These are phyloP conservation scores for Rhynchotus rufescens DNA, from an alignment of 2,797 vertebrate species.

Conservation along the genomic window DNA sequence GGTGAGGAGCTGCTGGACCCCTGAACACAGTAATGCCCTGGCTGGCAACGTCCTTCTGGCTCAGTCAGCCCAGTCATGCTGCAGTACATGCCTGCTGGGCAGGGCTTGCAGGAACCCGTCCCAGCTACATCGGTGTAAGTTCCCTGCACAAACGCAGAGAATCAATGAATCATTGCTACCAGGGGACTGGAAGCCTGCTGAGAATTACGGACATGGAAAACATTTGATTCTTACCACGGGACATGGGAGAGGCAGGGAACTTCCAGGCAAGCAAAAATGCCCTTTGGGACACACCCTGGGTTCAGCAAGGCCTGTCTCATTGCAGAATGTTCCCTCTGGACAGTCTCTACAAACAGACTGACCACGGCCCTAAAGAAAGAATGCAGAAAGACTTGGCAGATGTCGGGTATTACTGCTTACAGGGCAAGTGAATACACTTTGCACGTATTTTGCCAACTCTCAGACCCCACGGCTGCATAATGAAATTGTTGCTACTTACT, in stretches of 20 bases:
- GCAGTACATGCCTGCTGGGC: conserved; percentile 88
- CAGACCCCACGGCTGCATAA: background rate
- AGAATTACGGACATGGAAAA: background rate
- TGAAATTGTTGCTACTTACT: conserved; percentile 76
- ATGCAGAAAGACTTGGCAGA: background rate
- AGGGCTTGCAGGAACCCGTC: conserved; percentile 83
- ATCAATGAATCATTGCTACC: background rate
- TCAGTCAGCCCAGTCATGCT: conserved; percentile 79
- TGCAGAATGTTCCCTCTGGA: conserved; percentile 86
- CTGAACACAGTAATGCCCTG: conserved; percentile 86
- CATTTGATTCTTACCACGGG: conserved; percentile 78
- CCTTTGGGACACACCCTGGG: conserved; percentile 85
- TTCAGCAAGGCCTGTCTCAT: conserved; percentile 81
- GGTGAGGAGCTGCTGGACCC: conserved; percentile 86
- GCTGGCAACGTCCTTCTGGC: conserved; percentile 86
- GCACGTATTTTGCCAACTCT: rapidly evolving
- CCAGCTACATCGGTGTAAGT: conserved; percentile 79
- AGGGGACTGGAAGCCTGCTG: background rate
- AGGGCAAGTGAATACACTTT: rapidly evolving
- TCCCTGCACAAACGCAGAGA: conserved; percentile 78
- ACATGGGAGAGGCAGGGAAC: conserved; percentile 81
- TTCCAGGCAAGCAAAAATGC: conserved; percentile 86
- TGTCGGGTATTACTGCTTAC: rapidly evolving
- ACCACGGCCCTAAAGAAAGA: conserved; percentile 77
- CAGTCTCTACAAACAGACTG: conserved; percentile 84